These are phyloP conservation scores for Sparidentex hasta DNA, from an alignment of 2,797 vertebrate species.

Conservation along the genomic window DNA sequence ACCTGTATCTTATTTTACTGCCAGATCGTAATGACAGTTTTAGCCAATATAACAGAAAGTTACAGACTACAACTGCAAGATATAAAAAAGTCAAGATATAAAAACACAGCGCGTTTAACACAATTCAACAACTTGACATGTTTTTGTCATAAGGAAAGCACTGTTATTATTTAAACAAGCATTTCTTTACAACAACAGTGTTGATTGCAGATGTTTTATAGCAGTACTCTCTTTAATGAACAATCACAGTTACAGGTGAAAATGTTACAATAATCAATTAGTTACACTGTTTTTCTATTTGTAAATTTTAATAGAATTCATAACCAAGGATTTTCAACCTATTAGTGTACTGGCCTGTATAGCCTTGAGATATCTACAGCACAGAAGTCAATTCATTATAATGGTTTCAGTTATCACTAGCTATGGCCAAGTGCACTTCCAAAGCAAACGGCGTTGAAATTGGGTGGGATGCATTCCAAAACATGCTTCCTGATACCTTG, in stretches of 20 bases:
- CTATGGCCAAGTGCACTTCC: neutral
- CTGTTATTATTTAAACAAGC: neutral
- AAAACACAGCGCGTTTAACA: too few relatives aligned
- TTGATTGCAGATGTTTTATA: constrained; percentile 9
- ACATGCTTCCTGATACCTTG: constrained; percentile 23
- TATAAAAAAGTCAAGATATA: too few relatives aligned
- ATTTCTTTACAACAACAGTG: neutral
- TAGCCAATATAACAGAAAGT: too few relatives aligned
- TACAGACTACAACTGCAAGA: too few relatives aligned
- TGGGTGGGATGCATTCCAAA: constrained; percentile 41
- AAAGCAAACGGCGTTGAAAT: constrained; percentile 25
- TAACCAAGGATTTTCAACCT: constrained; percentile 28
- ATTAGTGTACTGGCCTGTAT: neutral
- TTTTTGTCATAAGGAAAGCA: too few relatives aligned
- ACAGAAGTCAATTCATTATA: neutral
- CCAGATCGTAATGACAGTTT: too few relatives aligned
- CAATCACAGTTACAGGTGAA: constrained; percentile 62
- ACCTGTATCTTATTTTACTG: too few relatives aligned
- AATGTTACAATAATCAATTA: constrained; percentile 56
- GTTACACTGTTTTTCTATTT: constrained; percentile 42
- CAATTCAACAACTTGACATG: too few relatives aligned
- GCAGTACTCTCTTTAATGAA: constrained; percentile 66
- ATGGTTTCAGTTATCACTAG: constrained; percentile 1
- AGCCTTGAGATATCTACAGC: constrained; percentile 11
- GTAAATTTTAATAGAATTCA: constrained; percentile 30